Base-by-base conservation (phyloP, 2,888 invertebrate genomes). In the Xylota segnis region DNA sequence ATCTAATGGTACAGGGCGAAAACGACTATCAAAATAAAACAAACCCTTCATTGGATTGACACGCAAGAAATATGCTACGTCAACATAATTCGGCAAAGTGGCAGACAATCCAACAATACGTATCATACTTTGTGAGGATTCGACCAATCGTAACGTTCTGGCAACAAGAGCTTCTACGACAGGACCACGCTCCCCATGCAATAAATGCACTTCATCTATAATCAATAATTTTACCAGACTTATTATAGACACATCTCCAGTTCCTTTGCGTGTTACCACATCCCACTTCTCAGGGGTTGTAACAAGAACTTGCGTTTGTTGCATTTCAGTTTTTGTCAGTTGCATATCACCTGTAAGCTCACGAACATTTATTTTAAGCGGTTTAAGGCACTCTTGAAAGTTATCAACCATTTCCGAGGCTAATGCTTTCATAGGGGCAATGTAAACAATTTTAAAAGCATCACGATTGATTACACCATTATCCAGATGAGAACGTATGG, bases 251-350 rank as follows among this genome's bases (percentile, higher is more conserved):
- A 97, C 96, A 91, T 98, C 98, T 6, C 98, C 96, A 29, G 96
- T 95, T 14, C 97, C 96, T 92, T 99, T 99, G 88, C 99, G 94
- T 0, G 99, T 99, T 0, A 99, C 98, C 5, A 99, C 98, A 91
- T 99, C 99, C 99, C 99, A 99, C 90, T 99, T 99, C 93, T 99
- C 99, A 0, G 99, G 99, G 0, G 99, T 99, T 1, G 99, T 98
- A 0, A 99, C 97, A 58, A 99, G 94, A 96, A 99, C 98, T 93
- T 99, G 99, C 0, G 99, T 99, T 90, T 97, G 96, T 56, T 96
- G 95, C 81, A 99, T 98, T 92, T 99, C 99, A 4, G 95, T 94
- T 92, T 98, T 98, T 0, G 98, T 97, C 16, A 99, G 93, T 89
- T 98, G 98, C 97, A 99, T 99, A 91, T 99, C 99, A 14, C 99